Percentiles rank a stretch among this genome's conserved stretches.
Evolutionary conservation across 2,888 invertebrate genomes (phyloP).

Genomic region (Acronicta leporina): DNA sequence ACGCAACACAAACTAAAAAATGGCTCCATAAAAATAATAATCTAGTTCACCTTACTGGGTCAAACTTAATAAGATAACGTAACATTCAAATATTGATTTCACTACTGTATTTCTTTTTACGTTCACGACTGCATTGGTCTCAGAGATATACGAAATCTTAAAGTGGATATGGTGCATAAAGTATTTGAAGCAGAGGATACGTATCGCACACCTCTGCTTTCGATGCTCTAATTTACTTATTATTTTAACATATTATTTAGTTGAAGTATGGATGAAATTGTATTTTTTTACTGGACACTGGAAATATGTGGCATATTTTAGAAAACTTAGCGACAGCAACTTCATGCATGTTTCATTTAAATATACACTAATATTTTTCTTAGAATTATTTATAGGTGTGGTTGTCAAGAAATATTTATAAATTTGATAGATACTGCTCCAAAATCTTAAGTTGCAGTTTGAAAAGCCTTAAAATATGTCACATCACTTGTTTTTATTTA

Average conservation of each 20-base stretch:
- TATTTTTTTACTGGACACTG: conserved; percentile 2
- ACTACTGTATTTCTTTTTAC: too few species aligned
- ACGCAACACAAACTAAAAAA: too few species aligned
- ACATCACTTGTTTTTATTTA: conserved; percentile 11
- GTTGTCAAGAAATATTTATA: conserved; percentile 7
- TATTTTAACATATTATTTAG: too few species aligned
- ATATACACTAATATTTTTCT: conserved; percentile 16
- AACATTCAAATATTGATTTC: too few species aligned
- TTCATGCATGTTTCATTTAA: conserved; percentile 3
- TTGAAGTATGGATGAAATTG: neutral
- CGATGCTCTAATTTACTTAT: neutral
- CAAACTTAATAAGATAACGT: too few species aligned
- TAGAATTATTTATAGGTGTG: neutral
- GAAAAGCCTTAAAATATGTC: conserved; percentile 1
- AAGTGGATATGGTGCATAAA: too few species aligned
- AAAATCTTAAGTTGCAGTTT: neutral
- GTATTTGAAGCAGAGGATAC: too few species aligned
- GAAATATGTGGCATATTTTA: conserved; percentile 11
- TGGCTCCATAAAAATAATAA: too few species aligned
- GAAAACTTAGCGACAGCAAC: neutral
- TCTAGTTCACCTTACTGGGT: too few species aligned
- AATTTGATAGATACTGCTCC: conserved; percentile 1
- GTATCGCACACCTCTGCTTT: neutral
- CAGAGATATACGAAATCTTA: neutral
- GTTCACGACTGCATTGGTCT: too few species aligned